Evolutionary conservation across 2,113 vertebrate species (phyloP).

Genomic region (Puma concolor): DNA sequence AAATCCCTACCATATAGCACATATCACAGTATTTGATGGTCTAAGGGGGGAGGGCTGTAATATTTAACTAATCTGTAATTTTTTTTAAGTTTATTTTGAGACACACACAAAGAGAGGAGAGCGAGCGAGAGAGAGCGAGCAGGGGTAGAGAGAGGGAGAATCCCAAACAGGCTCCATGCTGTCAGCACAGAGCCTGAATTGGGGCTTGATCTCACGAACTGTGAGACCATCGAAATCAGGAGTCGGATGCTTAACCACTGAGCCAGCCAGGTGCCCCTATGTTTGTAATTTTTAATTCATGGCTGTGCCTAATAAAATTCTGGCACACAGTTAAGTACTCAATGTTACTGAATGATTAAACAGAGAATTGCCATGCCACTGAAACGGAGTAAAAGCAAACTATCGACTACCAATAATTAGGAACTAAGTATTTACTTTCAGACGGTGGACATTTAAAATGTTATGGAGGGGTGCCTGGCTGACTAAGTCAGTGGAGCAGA

Average conservation of each 20-base stretch:
- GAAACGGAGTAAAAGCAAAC: slow-evolving; percentile 33
- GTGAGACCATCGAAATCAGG: too few species aligned
- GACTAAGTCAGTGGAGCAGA: neutral
- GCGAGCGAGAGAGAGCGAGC: too few species aligned
- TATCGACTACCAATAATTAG: neutral
- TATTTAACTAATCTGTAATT: neutral
- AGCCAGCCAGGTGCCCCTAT: too few species aligned
- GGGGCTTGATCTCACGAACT: too few species aligned
- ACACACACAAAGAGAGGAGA: too few species aligned
- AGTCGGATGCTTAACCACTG: too few species aligned
- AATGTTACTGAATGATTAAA: neutral
- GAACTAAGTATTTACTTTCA: slow-evolving; percentile 30
- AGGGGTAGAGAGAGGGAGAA: too few species aligned
- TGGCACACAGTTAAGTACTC: neutral
- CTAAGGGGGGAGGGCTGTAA: neutral
- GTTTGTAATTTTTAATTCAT: neutral
- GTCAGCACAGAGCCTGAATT: too few species aligned
- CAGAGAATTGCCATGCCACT: neutral
- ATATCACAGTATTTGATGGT: neutral
- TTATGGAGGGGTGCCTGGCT: neutral
- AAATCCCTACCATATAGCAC: neutral
- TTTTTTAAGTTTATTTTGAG: too few species aligned
- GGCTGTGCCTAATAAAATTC: neutral
- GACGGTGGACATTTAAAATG: neutral
- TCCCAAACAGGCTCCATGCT: too few species aligned